phyloP scores from a whole-genome alignment of 53 echinoderm and acorn worm genomes.

The Holothuria scabra region DNA sequence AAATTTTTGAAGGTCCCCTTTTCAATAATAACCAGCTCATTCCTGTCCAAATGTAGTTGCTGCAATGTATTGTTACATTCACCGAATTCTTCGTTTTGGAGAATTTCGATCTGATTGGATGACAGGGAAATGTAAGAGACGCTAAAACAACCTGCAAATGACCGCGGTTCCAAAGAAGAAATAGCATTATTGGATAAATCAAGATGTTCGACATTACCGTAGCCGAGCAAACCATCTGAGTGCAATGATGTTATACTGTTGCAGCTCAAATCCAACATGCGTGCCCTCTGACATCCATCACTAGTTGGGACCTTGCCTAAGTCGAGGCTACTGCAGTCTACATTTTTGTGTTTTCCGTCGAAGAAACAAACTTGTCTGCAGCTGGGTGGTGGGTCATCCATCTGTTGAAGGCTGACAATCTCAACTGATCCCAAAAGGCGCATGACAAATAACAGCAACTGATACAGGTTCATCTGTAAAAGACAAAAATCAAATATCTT shows the following conservation, averaged over 20 bases:
- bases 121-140: conserved; percentile 7
- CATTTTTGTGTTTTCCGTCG: not conserved
- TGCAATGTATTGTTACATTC: not conserved
- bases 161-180: not conserved
- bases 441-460: no score
- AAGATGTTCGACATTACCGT: not conserved
- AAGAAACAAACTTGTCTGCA: conserved; percentile 8
- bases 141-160: not conserved
- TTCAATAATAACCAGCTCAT: not conserved
- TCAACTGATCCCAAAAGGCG: no score
- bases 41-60: conserved; percentile 23
- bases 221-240: not conserved
- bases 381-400: no score
- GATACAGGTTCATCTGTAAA: no score
- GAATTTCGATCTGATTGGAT: not conserved
- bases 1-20: not conserved
- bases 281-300: not conserved
- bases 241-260: not conserved
- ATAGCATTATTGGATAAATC: conserved; percentile 21
- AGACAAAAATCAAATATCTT: no score
- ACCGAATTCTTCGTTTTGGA: not conserved
- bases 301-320: not conserved
- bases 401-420: no score
- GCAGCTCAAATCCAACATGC: conserved; percentile 2
- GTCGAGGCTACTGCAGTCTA: not conserved